Percentiles rank a stretch among this genome's conserved stretches.
Conservation (phyloP, 2,888 invertebrate species). For the Osedax fenrisi region DNA sequence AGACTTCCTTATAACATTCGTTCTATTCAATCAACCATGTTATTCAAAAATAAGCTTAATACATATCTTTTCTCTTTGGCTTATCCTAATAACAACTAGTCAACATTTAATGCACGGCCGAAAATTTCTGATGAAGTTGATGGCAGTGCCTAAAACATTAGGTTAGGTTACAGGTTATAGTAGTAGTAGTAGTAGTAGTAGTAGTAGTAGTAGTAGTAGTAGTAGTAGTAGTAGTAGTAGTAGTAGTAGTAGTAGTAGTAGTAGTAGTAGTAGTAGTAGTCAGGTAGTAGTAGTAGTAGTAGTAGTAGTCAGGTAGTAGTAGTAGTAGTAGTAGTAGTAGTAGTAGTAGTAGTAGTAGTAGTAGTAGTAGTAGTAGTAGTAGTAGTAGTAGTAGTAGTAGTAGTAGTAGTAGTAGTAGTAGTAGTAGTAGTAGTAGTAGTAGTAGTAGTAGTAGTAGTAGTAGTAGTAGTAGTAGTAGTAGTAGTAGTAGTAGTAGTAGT, state of each 20-base stretch:
- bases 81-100: too few species aligned
- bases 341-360: not conserved
- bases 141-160: too few species aligned
- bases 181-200: not conserved
- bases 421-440: constrained; percentile 22
- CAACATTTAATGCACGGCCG: too few species aligned
- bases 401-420: not conserved
- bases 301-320: not conserved
- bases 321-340: not conserved
- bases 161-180: too few species aligned
- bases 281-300: not conserved
- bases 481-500: constrained; percentile 30
- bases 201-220: not conserved
- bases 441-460: constrained; percentile 29
- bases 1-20: too few species aligned
- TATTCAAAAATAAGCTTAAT: too few species aligned
- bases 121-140: too few species aligned
- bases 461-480: constrained; percentile 30
- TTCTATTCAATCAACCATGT: too few species aligned
- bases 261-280: not conserved
- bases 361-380: not conserved
- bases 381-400: not conserved
- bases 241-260: not conserved
- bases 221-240: not conserved
- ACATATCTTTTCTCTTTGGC: too few species aligned